Evolutionary conservation across 1,140 invertebrate genomes (phyloP), one percentile per base, ranked within the genome.

Genomic region (Drosophila funebris): DNA sequence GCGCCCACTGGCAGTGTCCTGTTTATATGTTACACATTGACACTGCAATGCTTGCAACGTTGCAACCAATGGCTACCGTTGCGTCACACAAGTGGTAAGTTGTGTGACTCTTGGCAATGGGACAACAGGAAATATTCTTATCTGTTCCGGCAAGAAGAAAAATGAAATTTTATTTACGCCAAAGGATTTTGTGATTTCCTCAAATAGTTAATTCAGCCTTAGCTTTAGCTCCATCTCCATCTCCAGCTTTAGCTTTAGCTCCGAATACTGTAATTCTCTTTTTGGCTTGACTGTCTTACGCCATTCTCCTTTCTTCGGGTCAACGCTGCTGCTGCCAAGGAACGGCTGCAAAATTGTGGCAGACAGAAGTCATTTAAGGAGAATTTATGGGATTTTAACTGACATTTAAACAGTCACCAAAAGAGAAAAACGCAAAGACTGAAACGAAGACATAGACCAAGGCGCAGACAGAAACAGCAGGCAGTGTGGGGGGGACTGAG

Each of bases 351-450:
- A 73, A 83, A 88, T 89, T 88, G 83, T 76, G 83, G 84, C 84
- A 89, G 84, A 88, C 83, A 84, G 83, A 88, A 89, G 83, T 88
- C 83, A 89, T 88, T 88, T 88, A 89, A 88, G 79, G 75, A 73
- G 84, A 88, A 88, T 88, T 88, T 89, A 88, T 88, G 84, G 83
- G 83, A 89, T 88, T 89, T 88, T 88, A 89, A 89, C 83, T 88
- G 83, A 84, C 84, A 89, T 88, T 88, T 88, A 89, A 89, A 88
- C 79, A 88, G 75, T 78, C 63, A 33, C 79, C 77, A 41, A 14
- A 58, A 61, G 46, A 57, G 41, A 57, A 73, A 69, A 69, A 37
- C 58, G 72, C 48, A 27, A 60, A 36, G 36, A 46, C 24, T n/a
- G 22, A 57, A 39, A 39, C 33, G 52, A 39, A 54, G 31, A 20